A percentile compares a stretch with the other conserved stretches of the same genome.
phyloP scores from a whole-genome alignment of 2,797 vertebrate species.

The Microhierax caerulescens region DNA sequence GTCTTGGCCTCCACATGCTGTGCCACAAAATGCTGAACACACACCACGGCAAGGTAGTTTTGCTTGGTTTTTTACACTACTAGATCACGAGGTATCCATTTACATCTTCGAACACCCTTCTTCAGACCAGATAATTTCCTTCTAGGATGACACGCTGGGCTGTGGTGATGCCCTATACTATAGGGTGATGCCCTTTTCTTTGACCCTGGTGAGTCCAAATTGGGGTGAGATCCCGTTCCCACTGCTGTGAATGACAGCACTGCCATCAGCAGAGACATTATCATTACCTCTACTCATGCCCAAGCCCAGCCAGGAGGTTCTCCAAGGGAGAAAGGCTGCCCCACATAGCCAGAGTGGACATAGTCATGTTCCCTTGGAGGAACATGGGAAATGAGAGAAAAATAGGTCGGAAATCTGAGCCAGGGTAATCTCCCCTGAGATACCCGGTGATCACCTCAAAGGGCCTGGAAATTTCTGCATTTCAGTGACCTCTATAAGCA shows the following conservation, averaged over 20 bases:
- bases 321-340: neutral
- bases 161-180: neutral
- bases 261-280: neutral
- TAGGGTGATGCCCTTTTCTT: neutral
- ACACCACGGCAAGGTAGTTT: neutral
- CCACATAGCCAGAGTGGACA: neutral
- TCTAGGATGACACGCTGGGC: neutral
- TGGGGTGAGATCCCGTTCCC: neutral
- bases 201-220: neutral
- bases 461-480: neutral
- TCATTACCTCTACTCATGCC: neutral
- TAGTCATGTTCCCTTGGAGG: neutral
- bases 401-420: neutral
- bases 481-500: neutral
- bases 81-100: neutral
- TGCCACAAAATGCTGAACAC: neutral
- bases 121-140: neutral
- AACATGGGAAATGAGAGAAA: neutral
- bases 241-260: neutral
- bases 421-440: neutral
- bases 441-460: neutral
- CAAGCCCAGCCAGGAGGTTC: neutral
- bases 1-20: neutral
- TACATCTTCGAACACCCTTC: neutral
- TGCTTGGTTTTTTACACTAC: neutral